Conservation (phyloP, 2,888 invertebrate species). For the Phragmatobia fuliginosa region DNA sequence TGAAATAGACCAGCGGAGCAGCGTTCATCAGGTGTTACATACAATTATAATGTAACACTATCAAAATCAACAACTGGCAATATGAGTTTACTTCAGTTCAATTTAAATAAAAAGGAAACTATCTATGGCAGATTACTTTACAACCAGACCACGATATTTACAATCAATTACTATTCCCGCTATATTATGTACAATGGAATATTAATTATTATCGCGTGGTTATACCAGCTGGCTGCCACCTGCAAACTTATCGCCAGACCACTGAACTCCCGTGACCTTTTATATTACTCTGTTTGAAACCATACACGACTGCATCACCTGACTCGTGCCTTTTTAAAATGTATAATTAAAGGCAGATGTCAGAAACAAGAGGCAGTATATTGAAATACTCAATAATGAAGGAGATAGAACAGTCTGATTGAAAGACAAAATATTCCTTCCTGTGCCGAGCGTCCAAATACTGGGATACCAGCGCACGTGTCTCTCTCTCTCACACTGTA, state of each 20-base stretch:
- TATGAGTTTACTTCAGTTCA: not conserved
- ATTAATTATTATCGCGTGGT: slow-evolving; percentile 47
- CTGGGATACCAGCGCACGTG: too few species aligned
- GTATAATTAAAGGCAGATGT: slow-evolving; percentile 44
- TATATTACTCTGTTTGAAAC: slow-evolving; percentile 29
- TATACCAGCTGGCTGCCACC: slow-evolving; percentile 62
- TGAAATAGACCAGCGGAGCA: too few species aligned
- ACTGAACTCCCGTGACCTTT: slow-evolving; percentile 62
- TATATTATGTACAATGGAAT: slow-evolving; percentile 38
- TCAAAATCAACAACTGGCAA: not conserved
- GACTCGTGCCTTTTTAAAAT: slow-evolving; percentile 40
- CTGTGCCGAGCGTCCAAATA: too few species aligned
- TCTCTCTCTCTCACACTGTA: too few species aligned
- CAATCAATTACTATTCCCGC: slow-evolving; percentile 37
- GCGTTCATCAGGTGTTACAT: too few species aligned
- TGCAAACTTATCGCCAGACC: slow-evolving; percentile 63
- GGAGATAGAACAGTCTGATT: not conserved
- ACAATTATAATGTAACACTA: not conserved
- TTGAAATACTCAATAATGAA: not conserved
- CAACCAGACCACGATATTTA: slow-evolving; percentile 35
- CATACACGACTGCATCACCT: slow-evolving; percentile 41
- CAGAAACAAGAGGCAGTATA: not conserved
- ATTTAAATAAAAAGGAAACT: not conserved
- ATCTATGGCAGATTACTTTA: slow-evolving; percentile 11
- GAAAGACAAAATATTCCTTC: not conserved